phyloP scores from a whole-genome alignment of 2,113 vertebrate genomes.

The Grammomys dolichurus region DNA sequence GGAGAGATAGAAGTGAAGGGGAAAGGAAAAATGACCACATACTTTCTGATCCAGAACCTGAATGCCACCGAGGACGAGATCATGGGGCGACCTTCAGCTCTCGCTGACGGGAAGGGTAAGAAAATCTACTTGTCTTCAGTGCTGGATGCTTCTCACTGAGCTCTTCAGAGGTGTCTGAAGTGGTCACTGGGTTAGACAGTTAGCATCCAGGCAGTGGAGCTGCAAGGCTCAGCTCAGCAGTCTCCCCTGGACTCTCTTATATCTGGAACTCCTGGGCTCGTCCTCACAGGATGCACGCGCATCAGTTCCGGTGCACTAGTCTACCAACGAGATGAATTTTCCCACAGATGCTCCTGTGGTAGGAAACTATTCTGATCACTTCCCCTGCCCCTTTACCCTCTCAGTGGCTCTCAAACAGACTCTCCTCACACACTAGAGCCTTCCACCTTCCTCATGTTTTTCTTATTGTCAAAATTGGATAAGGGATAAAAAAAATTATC shows the following conservation, averaged over 20 bases:
- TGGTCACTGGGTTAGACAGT: neutral
- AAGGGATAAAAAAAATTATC: neutral
- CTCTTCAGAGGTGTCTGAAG: no score
- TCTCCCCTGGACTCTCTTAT: neutral
- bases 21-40: slow-evolving; percentile 90
- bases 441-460: neutral
- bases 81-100: slow-evolving; percentile 83
- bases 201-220: neutral
- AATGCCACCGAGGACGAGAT: slow-evolving; percentile 87
- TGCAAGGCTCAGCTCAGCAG: rapidly evolving
- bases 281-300: neutral
- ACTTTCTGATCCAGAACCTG: slow-evolving; percentile 89
- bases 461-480: neutral
- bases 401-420: neutral
- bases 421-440: neutral
- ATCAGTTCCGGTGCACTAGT: neutral
- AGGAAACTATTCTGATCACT: neutral
- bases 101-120: neutral
- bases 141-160: neutral
- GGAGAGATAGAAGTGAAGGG: slow-evolving; percentile 91
- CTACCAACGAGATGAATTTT: neutral
- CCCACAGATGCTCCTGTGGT: neutral
- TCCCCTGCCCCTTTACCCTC: neutral
- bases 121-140: rapidly evolving
- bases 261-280: neutral